A percentile compares a stretch with the other conserved stretches of the same genome.
phyloP scores from a whole-genome alignment of 2,113 vertebrate genomes.

The Nematolebias whitei region DNA sequence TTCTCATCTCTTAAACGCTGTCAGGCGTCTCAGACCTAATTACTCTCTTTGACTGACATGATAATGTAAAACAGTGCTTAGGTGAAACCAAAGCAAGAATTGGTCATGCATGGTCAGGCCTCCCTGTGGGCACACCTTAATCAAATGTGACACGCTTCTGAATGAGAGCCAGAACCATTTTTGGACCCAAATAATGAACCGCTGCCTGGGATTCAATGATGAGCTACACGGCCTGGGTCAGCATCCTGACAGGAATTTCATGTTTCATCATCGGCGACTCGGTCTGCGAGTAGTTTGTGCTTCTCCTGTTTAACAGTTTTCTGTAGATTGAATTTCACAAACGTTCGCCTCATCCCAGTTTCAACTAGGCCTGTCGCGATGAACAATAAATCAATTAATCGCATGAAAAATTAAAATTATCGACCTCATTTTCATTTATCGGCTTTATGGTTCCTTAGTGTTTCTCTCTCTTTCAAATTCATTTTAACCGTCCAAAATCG shows the following conservation, averaged over 20 bases:
- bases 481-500: too few species aligned
- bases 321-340: slow-evolving; percentile 31
- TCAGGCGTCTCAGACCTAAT: slow-evolving; percentile 63
- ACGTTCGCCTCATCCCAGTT: slow-evolving; percentile 39
- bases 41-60: slow-evolving; percentile 70
- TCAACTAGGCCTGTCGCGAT: too few species aligned
- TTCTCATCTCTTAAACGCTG: slow-evolving; percentile 61
- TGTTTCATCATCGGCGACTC: slow-evolving; percentile 48
- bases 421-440: too few species aligned
- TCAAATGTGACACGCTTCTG: slow-evolving; percentile 71
- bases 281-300: slow-evolving; percentile 34
- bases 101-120: slow-evolving; percentile 63
- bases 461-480: too few species aligned
- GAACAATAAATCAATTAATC: too few species aligned
- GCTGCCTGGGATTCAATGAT: slow-evolving; percentile 40
- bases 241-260: slow-evolving; percentile 45
- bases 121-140: slow-evolving; percentile 63
- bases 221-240: slow-evolving; percentile 39
- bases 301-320: slow-evolving; percentile 39
- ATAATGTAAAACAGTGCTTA: slow-evolving; percentile 72
- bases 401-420: too few species aligned
- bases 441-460: too few species aligned
- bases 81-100: slow-evolving; percentile 72
- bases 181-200: slow-evolving; percentile 52
- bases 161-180: slow-evolving; percentile 64